Percentiles rank a stretch among this genome's conserved stretches.
These are phyloP conservation scores for Protaetia brevitarsis DNA, from an alignment of 1,140 invertebrate genomes.

Conservation along the genomic window DNA sequence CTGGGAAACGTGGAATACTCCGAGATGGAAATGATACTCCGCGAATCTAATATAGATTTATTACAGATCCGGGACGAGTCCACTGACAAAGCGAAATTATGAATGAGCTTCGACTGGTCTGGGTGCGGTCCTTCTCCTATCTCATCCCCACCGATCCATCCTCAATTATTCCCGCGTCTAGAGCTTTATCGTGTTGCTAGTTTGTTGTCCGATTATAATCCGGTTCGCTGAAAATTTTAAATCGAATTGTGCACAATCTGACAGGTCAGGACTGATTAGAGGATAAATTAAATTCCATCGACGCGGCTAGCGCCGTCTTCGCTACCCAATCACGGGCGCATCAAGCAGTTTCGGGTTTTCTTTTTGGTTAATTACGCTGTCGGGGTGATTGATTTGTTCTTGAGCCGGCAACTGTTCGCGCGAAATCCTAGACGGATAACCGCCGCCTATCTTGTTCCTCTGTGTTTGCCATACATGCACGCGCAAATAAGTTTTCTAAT, in stretches of 20 bases:
- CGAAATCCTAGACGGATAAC: no score
- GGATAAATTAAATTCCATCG: neutral
- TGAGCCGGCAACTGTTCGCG: no score
- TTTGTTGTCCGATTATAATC: neutral
- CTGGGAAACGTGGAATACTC: neutral
- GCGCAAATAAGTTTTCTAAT: no score
- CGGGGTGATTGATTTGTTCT: neutral
- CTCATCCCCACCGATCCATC: neutral
- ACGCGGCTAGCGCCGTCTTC: neutral
- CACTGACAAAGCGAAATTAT: conserved; percentile 12
- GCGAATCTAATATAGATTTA: conserved; percentile 12
- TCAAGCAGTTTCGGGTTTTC: neutral
- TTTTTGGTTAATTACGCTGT: neutral
- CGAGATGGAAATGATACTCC: conserved; percentile 8
- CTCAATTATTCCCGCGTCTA: neutral
- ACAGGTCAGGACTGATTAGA: conserved; percentile 11
- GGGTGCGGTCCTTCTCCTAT: neutral
- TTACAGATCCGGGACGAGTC: neutral
- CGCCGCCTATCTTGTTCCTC: no score
- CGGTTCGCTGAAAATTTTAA: neutral
- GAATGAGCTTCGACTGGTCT: neutral
- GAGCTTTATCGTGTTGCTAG: neutral
- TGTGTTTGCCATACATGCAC: no score
- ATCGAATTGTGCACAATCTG: conserved; percentile 7
- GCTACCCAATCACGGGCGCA: neutral